Percentiles rank a stretch among this genome's conserved stretches.
Evolutionary conservation across 2,888 invertebrate genomes (phyloP).

Genomic region (Fragum fragum): DNA sequence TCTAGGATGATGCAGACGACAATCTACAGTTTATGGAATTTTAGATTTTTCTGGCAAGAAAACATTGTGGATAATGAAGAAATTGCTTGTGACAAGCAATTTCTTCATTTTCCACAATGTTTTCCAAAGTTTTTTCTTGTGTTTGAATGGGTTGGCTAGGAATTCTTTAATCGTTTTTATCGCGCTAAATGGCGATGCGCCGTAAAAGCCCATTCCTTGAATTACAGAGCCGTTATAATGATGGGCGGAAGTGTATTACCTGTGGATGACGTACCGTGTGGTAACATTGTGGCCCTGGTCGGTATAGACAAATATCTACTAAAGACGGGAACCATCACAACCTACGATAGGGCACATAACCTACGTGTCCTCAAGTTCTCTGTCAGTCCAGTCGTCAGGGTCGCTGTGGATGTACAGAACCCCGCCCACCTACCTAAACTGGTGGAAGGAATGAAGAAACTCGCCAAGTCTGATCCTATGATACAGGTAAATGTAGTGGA

Average conservation of each 20-base stretch:
- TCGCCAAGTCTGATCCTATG: conserved; percentile 99
- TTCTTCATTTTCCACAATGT: too few relatives aligned
- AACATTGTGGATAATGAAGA: too few relatives aligned
- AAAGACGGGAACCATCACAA: conserved; percentile 99
- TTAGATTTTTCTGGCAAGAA: too few relatives aligned
- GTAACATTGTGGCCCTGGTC: conserved; percentile 99
- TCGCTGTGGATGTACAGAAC: conserved; percentile 99
- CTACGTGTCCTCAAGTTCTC: conserved; percentile 98
- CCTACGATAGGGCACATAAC: conserved; percentile 99
- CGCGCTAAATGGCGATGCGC: too few relatives aligned
- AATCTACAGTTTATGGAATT: too few relatives aligned
- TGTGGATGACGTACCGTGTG: conserved; percentile 99
- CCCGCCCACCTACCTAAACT: conserved; percentile 99
- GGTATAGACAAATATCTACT: conserved; percentile 99
- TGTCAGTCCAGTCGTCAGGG: conserved; percentile 99
- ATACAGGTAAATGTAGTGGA: conserved; percentile 90
- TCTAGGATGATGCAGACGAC: too few relatives aligned
- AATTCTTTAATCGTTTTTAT: too few relatives aligned
- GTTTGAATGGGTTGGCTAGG: too few relatives aligned
- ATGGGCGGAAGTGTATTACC: conserved; percentile 99
- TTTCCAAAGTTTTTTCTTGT: too few relatives aligned
- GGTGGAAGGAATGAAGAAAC: conserved; percentile 98
- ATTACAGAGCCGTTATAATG: conserved; percentile 96
- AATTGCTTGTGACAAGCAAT: too few relatives aligned
- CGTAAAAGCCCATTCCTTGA: too few relatives aligned